Base-by-base conservation (phyloP, 2,113 vertebrate genomes). In the Echinops telfairi region DNA sequence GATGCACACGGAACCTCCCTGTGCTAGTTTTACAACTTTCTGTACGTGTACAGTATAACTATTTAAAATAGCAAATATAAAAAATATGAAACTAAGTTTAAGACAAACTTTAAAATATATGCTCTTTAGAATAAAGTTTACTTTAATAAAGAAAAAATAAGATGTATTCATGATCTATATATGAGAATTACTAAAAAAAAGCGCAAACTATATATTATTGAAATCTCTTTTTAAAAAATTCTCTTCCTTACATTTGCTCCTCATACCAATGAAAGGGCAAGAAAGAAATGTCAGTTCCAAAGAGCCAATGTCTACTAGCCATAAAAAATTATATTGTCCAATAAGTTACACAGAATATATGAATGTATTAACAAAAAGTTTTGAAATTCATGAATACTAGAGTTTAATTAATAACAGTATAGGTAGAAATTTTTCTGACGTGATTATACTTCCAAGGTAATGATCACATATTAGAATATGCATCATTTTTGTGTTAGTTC, bases 101-200 rank as follows among this genome's bases (percentile, higher is more conserved):
- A 38, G 38, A 75, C 19, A 38, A 23, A 38, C 33, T 33, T n/a
- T 38, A 66, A 85, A 91, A 81, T 75, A n/a, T 70, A 29, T 58
- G 6, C 23, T 58, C 78, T 91, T 23, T 75, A 83, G 47, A 79
- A 58, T 73, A 27, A 75, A 90, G 75, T 64, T 90, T 75, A 40
- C 3, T 92, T 95, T 40, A 81, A 89, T 40, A 14, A 47, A 53
- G 43, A 87, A 73, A 82, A 27, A 14, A 70, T 60, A 87, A 93
- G 2, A 47, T 84, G 17, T 43, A 57, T 71, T 62, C 36, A 10
- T 29, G 25, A 36, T 57, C 85, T 38, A 70, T 86, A 58, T 62
- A 33, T 60, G n/a, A 88, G 12, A 70, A 85, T 88, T 71, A 36
- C 71, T 47, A 9, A 71, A 71, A 70, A 68, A 77, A 62, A 60